A percentile compares a stretch with the other conserved stretches of the same genome.
These are phyloP conservation scores for Andrena haemorrhoa DNA, from an alignment of 2,888 invertebrate species.

Conservation along the genomic window DNA sequence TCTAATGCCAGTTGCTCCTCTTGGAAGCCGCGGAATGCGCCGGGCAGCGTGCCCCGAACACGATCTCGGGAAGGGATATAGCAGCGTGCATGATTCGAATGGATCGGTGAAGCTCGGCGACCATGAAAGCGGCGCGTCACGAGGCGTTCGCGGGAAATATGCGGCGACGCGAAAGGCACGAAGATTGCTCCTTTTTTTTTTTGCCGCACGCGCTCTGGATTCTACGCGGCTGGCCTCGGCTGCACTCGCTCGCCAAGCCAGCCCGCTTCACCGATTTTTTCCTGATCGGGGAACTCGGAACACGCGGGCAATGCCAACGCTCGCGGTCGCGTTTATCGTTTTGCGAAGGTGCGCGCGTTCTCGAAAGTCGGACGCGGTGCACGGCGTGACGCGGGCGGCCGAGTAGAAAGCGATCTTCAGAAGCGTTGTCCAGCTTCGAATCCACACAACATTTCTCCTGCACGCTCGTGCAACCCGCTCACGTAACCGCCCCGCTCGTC, in stretches of 20 bases:
- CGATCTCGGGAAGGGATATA: too few relatives aligned
- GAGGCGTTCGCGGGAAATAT: not conserved
- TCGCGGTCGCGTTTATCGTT: conserved; percentile 16
- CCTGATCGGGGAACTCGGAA: not conserved
- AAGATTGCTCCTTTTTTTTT: not conserved
- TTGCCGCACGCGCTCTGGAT: not conserved
- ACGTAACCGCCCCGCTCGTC: conserved; percentile 4
- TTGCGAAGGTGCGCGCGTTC: conserved; percentile 18
- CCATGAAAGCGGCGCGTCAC: conserved; percentile 3
- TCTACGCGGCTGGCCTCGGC: not conserved
- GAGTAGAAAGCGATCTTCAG: conserved; percentile 50
- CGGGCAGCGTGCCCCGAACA: too few relatives aligned
- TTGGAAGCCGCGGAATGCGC: too few relatives aligned
- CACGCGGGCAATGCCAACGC: conserved; percentile 5
- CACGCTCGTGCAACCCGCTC: conserved; percentile 2
- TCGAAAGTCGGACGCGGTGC: conserved; percentile 33
- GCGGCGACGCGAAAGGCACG: not conserved
- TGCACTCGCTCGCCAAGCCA: conserved; percentile 3
- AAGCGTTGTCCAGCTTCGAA: not conserved
- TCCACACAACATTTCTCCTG: conserved; percentile 21
- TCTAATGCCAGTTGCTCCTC: not conserved
- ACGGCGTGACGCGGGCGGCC: conserved; percentile 35
- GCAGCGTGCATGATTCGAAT: not conserved
- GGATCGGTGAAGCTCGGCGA: not conserved
- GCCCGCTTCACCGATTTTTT: not conserved